These are phyloP conservation scores for Megalopta genalis DNA, from an alignment of 1,140 invertebrate genomes.

Conservation along the genomic window DNA sequence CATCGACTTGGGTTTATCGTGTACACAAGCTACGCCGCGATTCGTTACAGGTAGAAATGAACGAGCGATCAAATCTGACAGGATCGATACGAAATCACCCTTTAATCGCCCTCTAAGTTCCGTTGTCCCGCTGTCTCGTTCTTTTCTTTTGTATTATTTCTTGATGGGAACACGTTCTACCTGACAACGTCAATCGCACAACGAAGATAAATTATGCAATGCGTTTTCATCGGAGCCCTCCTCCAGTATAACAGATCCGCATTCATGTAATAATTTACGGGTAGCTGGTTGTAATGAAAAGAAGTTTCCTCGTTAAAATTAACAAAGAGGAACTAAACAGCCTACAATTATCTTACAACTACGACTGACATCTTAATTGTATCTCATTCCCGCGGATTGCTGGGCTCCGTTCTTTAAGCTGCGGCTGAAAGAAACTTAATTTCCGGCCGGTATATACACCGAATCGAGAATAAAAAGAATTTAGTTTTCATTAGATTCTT, in stretches of 20 bases:
- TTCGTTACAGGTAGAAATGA: too few species aligned
- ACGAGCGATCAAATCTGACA: too few species aligned
- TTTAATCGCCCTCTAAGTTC: background rate
- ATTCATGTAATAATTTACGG: conserved; percentile 25
- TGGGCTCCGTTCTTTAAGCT: background rate
- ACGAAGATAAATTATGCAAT: conserved; percentile 32
- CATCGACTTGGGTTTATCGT: too few species aligned
- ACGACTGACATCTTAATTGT: conserved; percentile 27
- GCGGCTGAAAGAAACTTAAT: background rate
- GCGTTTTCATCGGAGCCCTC: background rate
- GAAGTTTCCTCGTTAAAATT: conserved; percentile 36
- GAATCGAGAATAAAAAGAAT: background rate
- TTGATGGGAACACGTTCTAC: background rate
- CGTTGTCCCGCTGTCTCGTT: too few species aligned
- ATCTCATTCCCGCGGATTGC: background rate
- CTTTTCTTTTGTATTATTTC: background rate
- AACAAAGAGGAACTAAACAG: conserved; percentile 21
- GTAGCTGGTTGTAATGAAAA: background rate
- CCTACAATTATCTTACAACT: conserved; percentile 10
- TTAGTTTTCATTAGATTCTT: background rate
- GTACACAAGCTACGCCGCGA: too few species aligned
- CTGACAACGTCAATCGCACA: background rate
- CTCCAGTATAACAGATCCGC: background rate
- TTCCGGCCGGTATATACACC: background rate
- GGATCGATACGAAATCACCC: background rate